Evolutionary conservation across 2,888 invertebrate genomes (phyloP), one percentile per base, ranked within the genome.

Genomic region (Perdita meconis): DNA sequence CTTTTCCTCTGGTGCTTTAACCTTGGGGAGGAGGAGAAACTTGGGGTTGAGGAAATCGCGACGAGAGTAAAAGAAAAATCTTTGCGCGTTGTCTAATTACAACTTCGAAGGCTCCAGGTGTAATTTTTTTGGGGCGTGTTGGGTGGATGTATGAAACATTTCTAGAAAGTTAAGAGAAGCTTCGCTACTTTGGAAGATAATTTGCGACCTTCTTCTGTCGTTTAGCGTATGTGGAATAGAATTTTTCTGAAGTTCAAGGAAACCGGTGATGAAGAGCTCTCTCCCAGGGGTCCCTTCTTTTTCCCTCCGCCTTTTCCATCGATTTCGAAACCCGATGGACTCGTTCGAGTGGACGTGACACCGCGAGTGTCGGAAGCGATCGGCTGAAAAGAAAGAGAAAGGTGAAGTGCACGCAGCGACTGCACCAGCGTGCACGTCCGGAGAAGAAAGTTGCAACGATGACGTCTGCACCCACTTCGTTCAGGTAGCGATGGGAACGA

Each of bases 401-500:
- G 90, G 90, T 88, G 87, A 89, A 89, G 88, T 87, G 88, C 89
- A 86, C 83, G 86, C 87, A 84, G 81, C 65, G 6, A 30, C 76
- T 85, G 83, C 82, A 75, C 76, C 82, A 79, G 51, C 57, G 68
- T 65, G 73, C 77, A 66, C 77, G 65, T 72, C 70, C 70, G 65
- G 83, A 83, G 86, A 89, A 90, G 90, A 90, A 90, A 90, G 90
- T 90, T n/a, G 89, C 90, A 90, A 83, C 89, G 85, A 84, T 77
- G 83, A 86, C 78, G 80, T 76, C 69, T 79, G 68, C 75, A 79
- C 81, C 82, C 85, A 76, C 67, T 61, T 55, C 74, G 78, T 57
- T 57, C 22, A 26, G 56, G 55, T 24, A 69, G 73, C 68, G 69
- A 69, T 69, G 61, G 69, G 26, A 50, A 56, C 56, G 69, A 73